Evolutionary conservation across 2,888 invertebrate species (phyloP), one percentile per base, ranked within the genome.

Genomic region (Conops quadrifasciatus): DNA sequence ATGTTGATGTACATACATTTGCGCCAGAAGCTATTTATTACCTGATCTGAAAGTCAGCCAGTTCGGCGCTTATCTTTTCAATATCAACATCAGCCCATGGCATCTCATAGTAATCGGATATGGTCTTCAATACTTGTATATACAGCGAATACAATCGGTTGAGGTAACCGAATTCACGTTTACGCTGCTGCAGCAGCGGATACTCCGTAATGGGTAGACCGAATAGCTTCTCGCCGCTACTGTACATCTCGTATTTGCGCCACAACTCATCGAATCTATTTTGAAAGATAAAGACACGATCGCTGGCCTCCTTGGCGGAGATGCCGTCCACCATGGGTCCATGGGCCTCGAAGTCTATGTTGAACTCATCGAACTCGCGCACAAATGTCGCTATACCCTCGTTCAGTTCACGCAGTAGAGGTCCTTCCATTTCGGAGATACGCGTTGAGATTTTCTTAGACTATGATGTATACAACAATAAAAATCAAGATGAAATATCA

Each of bases 271-370:
- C 95, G 80, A 95, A 94, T 74, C 91, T 89, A 76, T 90, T 90
- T 87, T 94, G 93, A 81, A 93, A 94, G 75, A 92, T 84, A 68
- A 93, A 88, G 5, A 83, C 91, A 87, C 93, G 89, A 83, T 95
- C 94, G 77, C 94, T 94, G 24, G 96, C 96, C 85, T 96, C 96
- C 77, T 93, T 89, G 0, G 96, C 94, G 0, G 92, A 87, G 36
- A 96, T 88, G 1, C 94, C 95, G 5, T 92, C 90, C 1, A 93
- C 90, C 94, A 95, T 93, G 0, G 96, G 96, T 1, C 96, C 96
- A 80, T 89, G 90, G n/a, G 87, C 79, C 19, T 92, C 91, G 80
- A 91, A 94, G 78, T 94, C 93, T 0, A 81, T 81, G 80, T 93
- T 92, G 79, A 94, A 94, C 71, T 89, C 87, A 28, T 88, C 83